Conservation (phyloP, 2,797 vertebrate genomes). For the Chelmon rostratus region DNA sequence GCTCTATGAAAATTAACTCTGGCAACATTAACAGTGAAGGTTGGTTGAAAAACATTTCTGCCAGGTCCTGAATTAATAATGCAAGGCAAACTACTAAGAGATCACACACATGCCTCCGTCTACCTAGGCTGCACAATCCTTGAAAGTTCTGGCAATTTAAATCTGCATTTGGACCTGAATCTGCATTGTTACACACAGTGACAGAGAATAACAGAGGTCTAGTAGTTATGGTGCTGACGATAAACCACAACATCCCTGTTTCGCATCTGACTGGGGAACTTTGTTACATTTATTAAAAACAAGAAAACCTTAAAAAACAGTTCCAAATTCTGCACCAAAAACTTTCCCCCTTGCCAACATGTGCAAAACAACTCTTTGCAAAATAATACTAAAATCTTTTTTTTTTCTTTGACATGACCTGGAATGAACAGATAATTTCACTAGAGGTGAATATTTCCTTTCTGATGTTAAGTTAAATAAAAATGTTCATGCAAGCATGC, state of each 20-base stretch:
- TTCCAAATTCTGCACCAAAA: background rate
- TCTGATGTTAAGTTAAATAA: background rate
- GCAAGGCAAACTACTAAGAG: background rate
- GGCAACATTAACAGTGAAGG: background rate
- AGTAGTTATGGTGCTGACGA: background rate
- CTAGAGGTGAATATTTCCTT: background rate
- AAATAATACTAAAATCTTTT: background rate
- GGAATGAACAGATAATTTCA: background rate
- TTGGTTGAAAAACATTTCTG: background rate
- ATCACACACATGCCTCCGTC: background rate
- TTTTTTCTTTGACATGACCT: background rate
- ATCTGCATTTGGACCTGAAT: background rate
- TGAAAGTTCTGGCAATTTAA: background rate
- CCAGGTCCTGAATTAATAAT: conserved; percentile 1
- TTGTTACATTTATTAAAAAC: background rate
- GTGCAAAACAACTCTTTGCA: background rate
- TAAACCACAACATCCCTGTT: background rate
- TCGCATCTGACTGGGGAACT: background rate
- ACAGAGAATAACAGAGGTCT: background rate
- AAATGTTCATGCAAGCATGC: background rate
- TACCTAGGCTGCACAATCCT: background rate
- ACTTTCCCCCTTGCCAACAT: background rate
- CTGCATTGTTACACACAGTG: background rate
- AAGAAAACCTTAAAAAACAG: too few relatives aligned
- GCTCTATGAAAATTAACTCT: background rate